phyloP scores from a whole-genome alignment of 2,113 vertebrate genomes.

The Morone chrysops region DNA sequence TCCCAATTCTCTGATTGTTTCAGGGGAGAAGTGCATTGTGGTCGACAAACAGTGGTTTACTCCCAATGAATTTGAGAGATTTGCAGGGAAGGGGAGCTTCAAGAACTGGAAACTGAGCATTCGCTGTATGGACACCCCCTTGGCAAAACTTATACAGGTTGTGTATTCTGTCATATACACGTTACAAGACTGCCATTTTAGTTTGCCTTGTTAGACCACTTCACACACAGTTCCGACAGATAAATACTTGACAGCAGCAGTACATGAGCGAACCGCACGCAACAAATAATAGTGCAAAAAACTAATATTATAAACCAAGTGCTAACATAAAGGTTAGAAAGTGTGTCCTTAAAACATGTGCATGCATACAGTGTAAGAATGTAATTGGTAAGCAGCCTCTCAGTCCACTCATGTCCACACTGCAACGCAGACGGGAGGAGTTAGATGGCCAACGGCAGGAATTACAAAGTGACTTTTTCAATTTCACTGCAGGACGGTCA shows the following conservation, averaged over 20 bases:
- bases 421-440: too few relatives aligned
- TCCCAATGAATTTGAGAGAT: slow-evolving; percentile 72
- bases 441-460: too few relatives aligned
- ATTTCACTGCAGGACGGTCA: slow-evolving; percentile 52
- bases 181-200: neutral
- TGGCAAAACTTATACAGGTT: slow-evolving; percentile 76
- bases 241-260: too few relatives aligned
- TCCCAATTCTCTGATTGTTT: neutral
- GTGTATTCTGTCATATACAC: neutral
- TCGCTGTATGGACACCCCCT: slow-evolving; percentile 46
- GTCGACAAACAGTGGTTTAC: slow-evolving; percentile 58
- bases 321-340: too few relatives aligned
- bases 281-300: too few relatives aligned
- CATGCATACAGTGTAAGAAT: too few relatives aligned
- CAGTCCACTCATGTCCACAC: too few relatives aligned
- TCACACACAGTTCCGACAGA: neutral
- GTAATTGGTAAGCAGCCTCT: too few relatives aligned
- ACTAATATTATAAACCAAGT: too few relatives aligned
- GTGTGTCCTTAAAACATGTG: too few relatives aligned
- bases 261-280: too few relatives aligned
- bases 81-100: slow-evolving; percentile 43
- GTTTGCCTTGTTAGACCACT: rapidly evolving
- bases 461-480: too few relatives aligned
- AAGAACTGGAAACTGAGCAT: slow-evolving; percentile 82
- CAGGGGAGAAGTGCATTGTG: slow-evolving; percentile 75